These are phyloP conservation scores for Caenorhabditis latens DNA, from an alignment of 1,140 invertebrate genomes.

Conservation along the genomic window DNA sequence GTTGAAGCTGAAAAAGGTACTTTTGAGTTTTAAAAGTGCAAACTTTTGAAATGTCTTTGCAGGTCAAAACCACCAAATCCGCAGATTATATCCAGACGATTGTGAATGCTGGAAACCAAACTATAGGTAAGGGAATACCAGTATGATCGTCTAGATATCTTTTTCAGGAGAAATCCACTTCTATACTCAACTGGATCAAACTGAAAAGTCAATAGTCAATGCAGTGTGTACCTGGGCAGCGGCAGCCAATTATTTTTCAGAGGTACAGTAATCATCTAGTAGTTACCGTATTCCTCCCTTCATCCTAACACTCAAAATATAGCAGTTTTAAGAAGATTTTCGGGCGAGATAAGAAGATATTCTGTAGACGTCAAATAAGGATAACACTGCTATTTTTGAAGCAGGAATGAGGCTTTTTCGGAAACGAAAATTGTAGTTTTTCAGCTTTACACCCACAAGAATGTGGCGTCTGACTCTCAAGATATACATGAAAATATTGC, in stretches of 20 bases:
- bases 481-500: slow-evolving; percentile 68
- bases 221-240: slow-evolving; percentile 71
- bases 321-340: neutral
- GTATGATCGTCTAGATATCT: neutral
- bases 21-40: neutral
- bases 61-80: slow-evolving; percentile 22
- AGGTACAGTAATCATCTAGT: slow-evolving; percentile 58
- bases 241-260: slow-evolving; percentile 68
- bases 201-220: slow-evolving; percentile 71
- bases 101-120: slow-evolving; percentile 33
- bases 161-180: slow-evolving; percentile 71
- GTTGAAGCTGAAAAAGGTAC: slow-evolving; percentile 60
- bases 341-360: neutral
- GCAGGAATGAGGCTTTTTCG: neutral
- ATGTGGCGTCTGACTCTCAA: neutral
- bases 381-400: neutral
- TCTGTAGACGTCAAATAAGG: neutral
- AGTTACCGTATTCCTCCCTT: no score
- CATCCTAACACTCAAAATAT: no score
- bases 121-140: neutral
- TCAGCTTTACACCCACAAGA: slow-evolving; percentile 13
- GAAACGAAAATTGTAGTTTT: neutral
- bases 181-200: slow-evolving; percentile 68
- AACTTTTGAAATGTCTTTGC: neutral
- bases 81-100: slow-evolving; percentile 35